Evolutionary conservation across 2,888 invertebrate species (phyloP).

Genomic region (Hetaerina titia): DNA sequence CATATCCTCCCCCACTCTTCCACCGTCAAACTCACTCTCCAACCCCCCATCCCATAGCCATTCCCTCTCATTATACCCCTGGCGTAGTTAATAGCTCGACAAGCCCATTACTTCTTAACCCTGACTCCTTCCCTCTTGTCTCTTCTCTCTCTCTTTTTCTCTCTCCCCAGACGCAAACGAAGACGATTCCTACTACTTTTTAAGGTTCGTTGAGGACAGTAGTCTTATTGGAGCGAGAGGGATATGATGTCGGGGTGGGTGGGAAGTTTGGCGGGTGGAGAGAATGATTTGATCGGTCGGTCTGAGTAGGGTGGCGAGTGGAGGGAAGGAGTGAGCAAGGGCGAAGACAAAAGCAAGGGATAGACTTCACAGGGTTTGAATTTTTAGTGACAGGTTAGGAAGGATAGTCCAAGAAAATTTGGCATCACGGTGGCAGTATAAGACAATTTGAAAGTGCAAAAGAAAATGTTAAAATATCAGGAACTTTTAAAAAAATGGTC

Average conservation of each 20-base stretch:
- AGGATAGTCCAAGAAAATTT: no score
- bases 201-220: constrained; percentile 52
- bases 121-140: background rate
- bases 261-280: background rate
- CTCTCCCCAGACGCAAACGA: background rate
- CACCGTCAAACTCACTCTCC: background rate
- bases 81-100: constrained; percentile 67
- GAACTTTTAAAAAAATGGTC: no score
- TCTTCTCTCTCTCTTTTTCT: no score
- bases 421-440: no score
- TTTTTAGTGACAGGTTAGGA: no score
- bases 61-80: constrained; percentile 60
- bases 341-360: background rate
- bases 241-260: background rate
- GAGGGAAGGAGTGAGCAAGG: background rate
- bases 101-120: constrained; percentile 63
- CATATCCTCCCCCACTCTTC: background rate
- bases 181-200: constrained; percentile 54
- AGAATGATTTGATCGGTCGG: background rate
- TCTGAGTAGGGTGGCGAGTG: background rate
- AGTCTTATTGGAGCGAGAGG: background rate
- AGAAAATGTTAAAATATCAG: no score
- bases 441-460: background rate
- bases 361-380: no score
- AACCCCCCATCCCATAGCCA: background rate